Conservation (phyloP, 2,888 invertebrate species). For the Diachrysia chrysitis region DNA sequence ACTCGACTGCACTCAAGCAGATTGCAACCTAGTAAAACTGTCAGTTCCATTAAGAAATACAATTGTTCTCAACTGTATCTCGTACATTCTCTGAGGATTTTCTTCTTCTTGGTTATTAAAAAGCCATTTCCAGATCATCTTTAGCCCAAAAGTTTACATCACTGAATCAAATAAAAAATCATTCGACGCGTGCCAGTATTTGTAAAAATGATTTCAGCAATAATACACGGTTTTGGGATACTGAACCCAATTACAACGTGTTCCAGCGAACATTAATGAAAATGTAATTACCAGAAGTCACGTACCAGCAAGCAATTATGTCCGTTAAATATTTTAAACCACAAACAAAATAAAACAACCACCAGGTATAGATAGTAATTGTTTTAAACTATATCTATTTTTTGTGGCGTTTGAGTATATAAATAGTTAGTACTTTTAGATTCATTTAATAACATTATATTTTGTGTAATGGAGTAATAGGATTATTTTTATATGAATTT, state of each 20-base stretch:
- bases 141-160: background rate
- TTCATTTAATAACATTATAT: too few relatives aligned
- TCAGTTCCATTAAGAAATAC: background rate
- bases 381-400: too few relatives aligned
- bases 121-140: background rate
- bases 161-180: background rate
- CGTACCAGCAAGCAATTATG: constrained; percentile 17
- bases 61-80: background rate
- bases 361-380: too few relatives aligned
- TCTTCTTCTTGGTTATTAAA: constrained; percentile 4
- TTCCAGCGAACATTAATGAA: constrained; percentile 42
- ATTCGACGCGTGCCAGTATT: background rate
- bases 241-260: constrained; percentile 37
- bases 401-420: too few relatives aligned
- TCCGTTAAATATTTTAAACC: background rate
- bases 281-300: constrained; percentile 38
- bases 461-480: too few relatives aligned
- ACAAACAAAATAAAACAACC: constrained; percentile 3
- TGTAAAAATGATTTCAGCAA: constrained; percentile 39
- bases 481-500: too few relatives aligned
- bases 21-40: constrained; percentile 5
- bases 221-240: constrained; percentile 19
- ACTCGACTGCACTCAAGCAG: constrained; percentile 3
- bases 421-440: too few relatives aligned
- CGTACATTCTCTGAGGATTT: background rate